Evolutionary conservation across 2,797 vertebrate species (phyloP), one percentile per base, ranked within the genome.

Genomic region (Chelmon rostratus): DNA sequence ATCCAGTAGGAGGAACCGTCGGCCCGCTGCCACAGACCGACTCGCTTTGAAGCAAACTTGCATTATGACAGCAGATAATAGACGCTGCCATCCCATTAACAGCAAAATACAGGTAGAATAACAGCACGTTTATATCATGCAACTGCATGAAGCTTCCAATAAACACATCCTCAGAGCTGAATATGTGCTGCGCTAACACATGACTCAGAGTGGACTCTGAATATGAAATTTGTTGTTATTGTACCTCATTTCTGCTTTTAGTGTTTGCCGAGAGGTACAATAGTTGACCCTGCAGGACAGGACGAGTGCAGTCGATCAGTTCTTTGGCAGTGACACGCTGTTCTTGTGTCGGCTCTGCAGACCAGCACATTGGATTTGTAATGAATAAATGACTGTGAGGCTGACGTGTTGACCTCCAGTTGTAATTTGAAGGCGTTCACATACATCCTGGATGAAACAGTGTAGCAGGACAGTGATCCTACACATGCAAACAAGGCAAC

Each of bases 41-140:
- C 68, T 35, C 2, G 28, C 84, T 90, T 83, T 84, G 79, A 89
- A 75, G 84, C 58, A 25, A 87, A 73, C 35, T 85, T 75, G 23
- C 44, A 52, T 25, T 15, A 6, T 44, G 52, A 72, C 70, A 18
- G 47, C 69, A 44, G 46, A 62, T 66, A 70, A 83, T 49, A 79
- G 58, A 72, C 52, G 0, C 66, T 23, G n/a, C 23, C 42, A 2
- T 49, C 56, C 38, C 73, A 67, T 79, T 76, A 64, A 73, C 54
- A 46, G 62, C 42, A 21, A 68, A 52, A 74, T 46, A 68, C 16
- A 52, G 28, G 63, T 46, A 63, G 70, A 62, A 50, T 50, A 64
- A 53, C 57, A 50, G 71, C 53, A 37, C 47, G 25, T 40, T 9
- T 5, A 0, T 5, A 35, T 38, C 23, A 21, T 25, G n/a, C 33